phyloP scores from a whole-genome alignment of 2,113 vertebrate genomes.

The Delphinapterus leucas region DNA sequence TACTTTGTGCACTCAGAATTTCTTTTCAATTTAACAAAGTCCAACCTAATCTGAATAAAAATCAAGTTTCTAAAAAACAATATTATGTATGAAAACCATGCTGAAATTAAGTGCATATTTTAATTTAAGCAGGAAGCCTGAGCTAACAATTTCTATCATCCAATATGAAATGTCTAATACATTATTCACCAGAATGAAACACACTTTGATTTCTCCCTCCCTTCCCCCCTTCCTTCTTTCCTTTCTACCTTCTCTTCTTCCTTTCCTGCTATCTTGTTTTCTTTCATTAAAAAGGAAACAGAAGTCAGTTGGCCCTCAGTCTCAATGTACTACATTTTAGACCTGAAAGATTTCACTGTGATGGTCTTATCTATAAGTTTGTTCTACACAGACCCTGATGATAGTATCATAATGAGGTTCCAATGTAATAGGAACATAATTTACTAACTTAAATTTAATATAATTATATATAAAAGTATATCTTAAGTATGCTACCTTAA shows the following conservation, averaged over 20 bases:
- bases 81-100: neutral
- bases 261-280: neutral
- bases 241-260: neutral
- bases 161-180: neutral
- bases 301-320: neutral
- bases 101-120: constrained; percentile 12
- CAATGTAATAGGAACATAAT: neutral
- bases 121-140: neutral
- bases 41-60: neutral
- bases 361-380: neutral
- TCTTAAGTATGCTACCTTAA: neutral
- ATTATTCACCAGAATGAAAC: constrained; percentile 16
- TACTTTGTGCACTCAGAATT: neutral
- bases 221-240: neutral
- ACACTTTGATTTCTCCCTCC: neutral
- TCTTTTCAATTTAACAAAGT: neutral
- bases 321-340: neutral
- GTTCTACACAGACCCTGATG: neutral
- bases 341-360: neutral
- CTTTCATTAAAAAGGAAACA: neutral
- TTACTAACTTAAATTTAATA: neutral
- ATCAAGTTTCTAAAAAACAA: neutral
- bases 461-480: neutral
- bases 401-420: neutral
- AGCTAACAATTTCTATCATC: neutral